phyloP scores from a whole-genome alignment of 2,888 invertebrate species.

The Blastobasis adustella region DNA sequence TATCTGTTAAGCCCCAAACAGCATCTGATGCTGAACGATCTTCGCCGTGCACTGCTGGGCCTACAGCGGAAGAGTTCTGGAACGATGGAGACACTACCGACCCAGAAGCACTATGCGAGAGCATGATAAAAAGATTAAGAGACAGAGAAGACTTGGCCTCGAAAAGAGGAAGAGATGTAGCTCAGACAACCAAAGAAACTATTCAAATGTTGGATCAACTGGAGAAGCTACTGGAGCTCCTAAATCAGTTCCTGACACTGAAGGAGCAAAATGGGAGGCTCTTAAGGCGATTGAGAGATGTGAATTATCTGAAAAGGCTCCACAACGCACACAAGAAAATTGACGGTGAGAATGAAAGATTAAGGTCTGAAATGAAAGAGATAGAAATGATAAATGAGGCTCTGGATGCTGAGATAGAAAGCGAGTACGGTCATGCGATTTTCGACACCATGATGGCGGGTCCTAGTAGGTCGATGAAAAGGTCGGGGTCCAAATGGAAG shows the following conservation, averaged over 20 bases:
- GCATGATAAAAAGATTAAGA: slow-evolving; percentile 55
- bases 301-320: slow-evolving; percentile 81
- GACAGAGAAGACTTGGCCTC: slow-evolving; percentile 61
- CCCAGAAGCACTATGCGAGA: slow-evolving; percentile 51
- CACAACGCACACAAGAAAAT: slow-evolving; percentile 75
- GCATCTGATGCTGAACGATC: slow-evolving; percentile 61
- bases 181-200: slow-evolving; percentile 73
- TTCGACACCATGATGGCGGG: slow-evolving; percentile 78
- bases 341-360: slow-evolving; percentile 48
- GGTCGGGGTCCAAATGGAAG: slow-evolving; percentile 68
- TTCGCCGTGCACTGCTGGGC: slow-evolving; percentile 57
- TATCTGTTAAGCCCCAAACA: slow-evolving; percentile 53
- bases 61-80: slow-evolving; percentile 52
- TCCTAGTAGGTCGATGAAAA: slow-evolving; percentile 60
- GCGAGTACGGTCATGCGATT: slow-evolving; percentile 77
- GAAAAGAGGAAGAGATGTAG: slow-evolving; percentile 69
- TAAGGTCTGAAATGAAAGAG: slow-evolving; percentile 51
- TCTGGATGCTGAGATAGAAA: slow-evolving; percentile 75
- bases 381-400: slow-evolving; percentile 61
- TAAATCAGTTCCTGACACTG: slow-evolving; percentile 84
- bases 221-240: slow-evolving; percentile 83
- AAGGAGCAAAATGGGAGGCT: slow-evolving; percentile 82
- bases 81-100: slow-evolving; percentile 42
- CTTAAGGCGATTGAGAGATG: slow-evolving; percentile 79
- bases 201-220: slow-evolving; percentile 85